Conservation (phyloP, 2,113 vertebrate genomes). For the Penelope pileata region DNA sequence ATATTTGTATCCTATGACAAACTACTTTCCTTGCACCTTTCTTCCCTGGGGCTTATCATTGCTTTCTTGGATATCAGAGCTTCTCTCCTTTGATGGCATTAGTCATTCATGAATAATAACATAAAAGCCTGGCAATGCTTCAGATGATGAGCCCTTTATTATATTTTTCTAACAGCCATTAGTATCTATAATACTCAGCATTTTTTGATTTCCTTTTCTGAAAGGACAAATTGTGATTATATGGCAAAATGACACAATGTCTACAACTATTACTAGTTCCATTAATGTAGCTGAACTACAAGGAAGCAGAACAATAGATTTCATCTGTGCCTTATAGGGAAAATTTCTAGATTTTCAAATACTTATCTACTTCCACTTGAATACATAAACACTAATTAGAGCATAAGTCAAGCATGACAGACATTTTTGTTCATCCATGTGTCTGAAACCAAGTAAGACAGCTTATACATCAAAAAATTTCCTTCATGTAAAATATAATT, state of each 20-base stretch:
- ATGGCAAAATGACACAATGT: conserved; percentile 53
- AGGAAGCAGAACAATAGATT: conserved; percentile 43
- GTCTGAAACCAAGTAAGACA: neutral
- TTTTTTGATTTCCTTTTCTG: conserved; percentile 79
- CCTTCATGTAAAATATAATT: neutral
- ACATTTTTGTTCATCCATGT: neutral
- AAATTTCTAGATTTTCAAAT: conserved; percentile 18
- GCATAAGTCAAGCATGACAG: neutral
- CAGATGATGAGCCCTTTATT: conserved; percentile 71
- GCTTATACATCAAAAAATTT: neutral
- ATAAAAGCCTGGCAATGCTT: conserved; percentile 70
- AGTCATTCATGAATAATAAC: conserved; percentile 76
- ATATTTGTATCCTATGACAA: conserved; percentile 39
- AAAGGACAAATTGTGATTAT: conserved; percentile 64
- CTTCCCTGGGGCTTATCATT: conserved; percentile 30
- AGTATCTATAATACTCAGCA: conserved; percentile 73
- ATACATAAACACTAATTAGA: conserved; percentile 46
- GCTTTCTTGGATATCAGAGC: conserved; percentile 52
- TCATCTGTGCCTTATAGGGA: neutral
- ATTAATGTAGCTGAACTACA: conserved; percentile 53
- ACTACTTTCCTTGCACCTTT: conserved; percentile 10
- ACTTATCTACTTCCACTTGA: neutral
- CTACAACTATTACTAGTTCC: conserved; percentile 58
- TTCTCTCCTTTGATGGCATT: conserved; percentile 56
- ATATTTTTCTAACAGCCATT: conserved; percentile 70